Conservation (phyloP, 2,113 vertebrate genomes). For the Gopherus evgoodei region DNA sequence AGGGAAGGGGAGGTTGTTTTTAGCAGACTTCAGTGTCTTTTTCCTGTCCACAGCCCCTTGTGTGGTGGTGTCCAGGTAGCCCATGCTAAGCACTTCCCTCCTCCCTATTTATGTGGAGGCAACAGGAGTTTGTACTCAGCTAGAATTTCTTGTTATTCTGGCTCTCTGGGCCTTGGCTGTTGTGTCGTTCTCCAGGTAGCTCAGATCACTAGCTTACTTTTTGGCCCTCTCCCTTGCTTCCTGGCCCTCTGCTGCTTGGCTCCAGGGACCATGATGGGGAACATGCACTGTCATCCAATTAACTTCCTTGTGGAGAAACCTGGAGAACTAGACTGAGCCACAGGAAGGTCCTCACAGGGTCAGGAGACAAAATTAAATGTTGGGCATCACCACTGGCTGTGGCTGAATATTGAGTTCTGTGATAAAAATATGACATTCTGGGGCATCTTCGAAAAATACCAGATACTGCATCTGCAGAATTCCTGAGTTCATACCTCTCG, state of each 20-base stretch:
- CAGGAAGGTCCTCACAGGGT: background rate
- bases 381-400: background rate
- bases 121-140: background rate
- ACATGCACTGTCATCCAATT: too few relatives aligned
- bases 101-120: background rate
- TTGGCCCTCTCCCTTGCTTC: background rate
- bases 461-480: background rate
- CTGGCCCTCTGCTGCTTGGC: background rate
- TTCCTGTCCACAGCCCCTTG: background rate
- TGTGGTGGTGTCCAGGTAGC: background rate
- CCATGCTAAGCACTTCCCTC: background rate
- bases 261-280: conserved; percentile 2
- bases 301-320: background rate
- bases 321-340: background rate
- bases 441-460: background rate
- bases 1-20: background rate
- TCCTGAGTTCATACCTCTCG: background rate
- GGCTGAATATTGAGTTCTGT: background rate
- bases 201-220: background rate
- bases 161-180: conserved; percentile 49
- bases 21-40: background rate
- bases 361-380: background rate
- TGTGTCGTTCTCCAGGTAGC: conserved; percentile 41
- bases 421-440: background rate
- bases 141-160: conserved; percentile 32